Evolutionary conservation across 2,113 vertebrate genomes (phyloP), one percentile per base, ranked within the genome.

Genomic region (Cynopterus brachyotis): DNA sequence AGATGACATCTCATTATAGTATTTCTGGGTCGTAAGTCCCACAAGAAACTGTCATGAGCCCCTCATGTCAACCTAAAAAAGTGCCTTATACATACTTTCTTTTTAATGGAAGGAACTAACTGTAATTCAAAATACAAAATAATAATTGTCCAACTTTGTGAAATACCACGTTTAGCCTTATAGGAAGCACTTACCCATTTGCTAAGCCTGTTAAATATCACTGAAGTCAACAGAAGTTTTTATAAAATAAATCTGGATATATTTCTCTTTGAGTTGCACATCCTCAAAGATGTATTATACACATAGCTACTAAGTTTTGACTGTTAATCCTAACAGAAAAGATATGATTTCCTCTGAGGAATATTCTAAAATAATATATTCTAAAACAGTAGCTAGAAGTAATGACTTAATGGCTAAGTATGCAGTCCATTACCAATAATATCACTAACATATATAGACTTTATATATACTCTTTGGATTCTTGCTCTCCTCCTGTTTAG

Each of bases 71-170:
- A 47, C 85, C 62, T 93, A 73, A 66, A 73, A 78, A 94, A 69
- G 4, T 69, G 60, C 16, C 28, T 94, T 94, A 35, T 84, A 82
- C 19, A 19, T 84, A 91, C 3, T 72, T 92, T 81, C 3, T 53
- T 89, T 92, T 89, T 70, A 53, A 73, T 69, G 26, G 2, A 80
- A 88, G 11, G 47, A 82, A 42, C 6, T 96, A 40, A 95, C 47
- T 94, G 7, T 37, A 89, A 97, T 92, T 97, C 40, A 94, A n/a
- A 92, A 45, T 55, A 1, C 3, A 73, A 91, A 97, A 86, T 87
- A 13, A 50, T 37, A 79, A 30, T 6, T 87, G 9, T 35, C 50
- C 2, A 19, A 83, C 3, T 45, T 55, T 64, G 6, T 83, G 57
- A 95, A 91, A 9, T 24, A 81, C 75, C 12, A 87, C 9, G 40